Evolutionary conservation across 2,888 invertebrate genomes (phyloP), one percentile per base, ranked within the genome.

Genomic region (Drosophila mettleri): DNA sequence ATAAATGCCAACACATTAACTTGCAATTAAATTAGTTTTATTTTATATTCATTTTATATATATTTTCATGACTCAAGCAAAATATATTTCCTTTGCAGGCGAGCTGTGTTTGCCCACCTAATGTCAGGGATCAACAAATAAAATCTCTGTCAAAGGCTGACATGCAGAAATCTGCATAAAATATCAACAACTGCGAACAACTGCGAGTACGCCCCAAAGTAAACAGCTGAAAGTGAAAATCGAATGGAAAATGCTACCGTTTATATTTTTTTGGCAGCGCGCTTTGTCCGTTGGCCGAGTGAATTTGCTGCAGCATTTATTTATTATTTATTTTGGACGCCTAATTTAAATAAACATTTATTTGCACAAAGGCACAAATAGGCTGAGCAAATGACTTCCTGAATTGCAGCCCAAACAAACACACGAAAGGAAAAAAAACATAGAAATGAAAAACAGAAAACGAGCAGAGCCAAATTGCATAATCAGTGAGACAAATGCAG

Each of bases 271-370:
- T 52, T 36, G 22, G 49, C 36, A 10, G 33, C 24, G 12, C 41
- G 31, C 27, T 27, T 53, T 59, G 59, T 43, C 18, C 29, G 38
- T 33, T 58, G 14, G 29, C 6, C 27, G 20, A 63, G 45, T 54
- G 31, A 22, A 18, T 57, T 61, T 64, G 52, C 58, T 18, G 49
- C 52, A 45, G 57, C 55, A 66, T 63, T 54, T 60, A 66, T 69
- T 54, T 60, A 36, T 49, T 76, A 83, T 81, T 77, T 81, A 71
- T 69, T 76, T 78, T 64, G 74, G 51, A 57, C 46, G 64, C 63
- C 83, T 83, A 88, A 84, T 84, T 84, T 84, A 86, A 88, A 84
- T 86, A 84, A 84, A 88, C 88, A 88, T 84, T 88, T 88, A 86
- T 86, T 88, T 83, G 88, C 63, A 61, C 67, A 74, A 67, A 79